Base-by-base conservation (phyloP, 2,113 vertebrate genomes). In the Sisor rabdophorus region DNA sequence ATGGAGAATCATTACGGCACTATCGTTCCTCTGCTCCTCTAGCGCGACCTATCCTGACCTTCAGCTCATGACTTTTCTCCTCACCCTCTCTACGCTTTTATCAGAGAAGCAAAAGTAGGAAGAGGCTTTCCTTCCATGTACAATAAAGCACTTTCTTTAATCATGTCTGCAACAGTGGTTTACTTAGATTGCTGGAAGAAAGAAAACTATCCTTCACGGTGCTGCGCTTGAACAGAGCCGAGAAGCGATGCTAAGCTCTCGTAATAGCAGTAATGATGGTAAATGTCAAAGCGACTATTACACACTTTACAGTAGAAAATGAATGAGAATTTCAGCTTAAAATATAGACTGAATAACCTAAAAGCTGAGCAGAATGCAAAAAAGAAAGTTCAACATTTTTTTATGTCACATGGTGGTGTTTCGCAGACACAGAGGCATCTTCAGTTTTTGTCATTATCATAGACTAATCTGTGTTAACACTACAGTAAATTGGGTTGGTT, bases 21-120 rank as follows among this genome's bases (percentile, higher is more conserved):
- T 84, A 85, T 87, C 84, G 80, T 65, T 63, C 69, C 56, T 83
- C 79, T 44, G 80, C 76, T 78, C 52, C 71, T 10, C 81, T 80
- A 86, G 75, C 76, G 80, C 76, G 60, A 77, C 61, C 77, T 71
- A 22, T 77, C 71, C 71, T 89, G 88, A 89, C 89, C 87, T 90
- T 91, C 88, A 88, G 82, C 88, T 65, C 79, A 54, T 36, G 60
- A 79, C 71, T 71, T 68, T 65, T 63, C 65, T 63, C 61, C 24
- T 47, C 17, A 47, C 4, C 5, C 11, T 10, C 2, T 4, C 22
- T 47, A 26, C 5, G 64, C 26, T 24, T 20, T 56, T 71, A 36
- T 30, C 54, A 60, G 56, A 32, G 11, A 26, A 40, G 61, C 60
- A 76, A 15, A 70, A 3, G 8, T 4, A 24, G 40, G 40, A 58